phyloP scores from a whole-genome alignment of 2,888 invertebrate species.

The Polia nebulosa region DNA sequence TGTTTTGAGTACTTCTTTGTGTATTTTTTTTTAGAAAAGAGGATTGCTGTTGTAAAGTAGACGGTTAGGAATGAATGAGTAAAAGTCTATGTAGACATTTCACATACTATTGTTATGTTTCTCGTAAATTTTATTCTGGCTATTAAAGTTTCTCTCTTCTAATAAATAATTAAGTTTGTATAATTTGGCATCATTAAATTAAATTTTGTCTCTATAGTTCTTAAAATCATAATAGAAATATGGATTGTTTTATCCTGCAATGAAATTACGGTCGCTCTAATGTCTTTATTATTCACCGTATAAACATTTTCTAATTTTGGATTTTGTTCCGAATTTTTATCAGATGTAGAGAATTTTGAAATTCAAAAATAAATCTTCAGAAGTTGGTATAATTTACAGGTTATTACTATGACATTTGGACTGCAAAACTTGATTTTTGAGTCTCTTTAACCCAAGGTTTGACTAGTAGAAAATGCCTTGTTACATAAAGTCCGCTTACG shows the following conservation, averaged over 20 bases:
- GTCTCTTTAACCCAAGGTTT: too few relatives aligned
- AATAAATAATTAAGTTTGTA: neutral
- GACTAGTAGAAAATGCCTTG: too few relatives aligned
- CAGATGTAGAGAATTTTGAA: neutral
- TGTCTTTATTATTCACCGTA: neutral
- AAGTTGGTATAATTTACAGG: neutral
- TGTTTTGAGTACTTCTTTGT: constrained; percentile 21
- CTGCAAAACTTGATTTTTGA: neutral
- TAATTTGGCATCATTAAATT: neutral
- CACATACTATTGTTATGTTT: neutral
- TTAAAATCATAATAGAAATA: constrained; percentile 4
- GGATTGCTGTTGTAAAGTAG: constrained; percentile 27
- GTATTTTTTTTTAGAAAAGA: constrained; percentile 32
- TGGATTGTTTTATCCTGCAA: neutral
- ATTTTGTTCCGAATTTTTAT: neutral
- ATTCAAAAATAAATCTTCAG: neutral
- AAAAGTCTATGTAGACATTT: constrained; percentile 20
- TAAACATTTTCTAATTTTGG: neutral
- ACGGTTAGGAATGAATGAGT: constrained; percentile 28
- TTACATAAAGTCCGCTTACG: too few relatives aligned
- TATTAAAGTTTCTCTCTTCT: neutral
- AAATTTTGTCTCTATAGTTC: neutral
- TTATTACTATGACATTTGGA: neutral
- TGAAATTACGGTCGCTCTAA: too few relatives aligned
- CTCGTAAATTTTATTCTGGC: neutral